These are phyloP conservation scores for Cyclargus thomasi DNA, from an alignment of 1,140 invertebrate genomes.

Conservation along the genomic window DNA sequence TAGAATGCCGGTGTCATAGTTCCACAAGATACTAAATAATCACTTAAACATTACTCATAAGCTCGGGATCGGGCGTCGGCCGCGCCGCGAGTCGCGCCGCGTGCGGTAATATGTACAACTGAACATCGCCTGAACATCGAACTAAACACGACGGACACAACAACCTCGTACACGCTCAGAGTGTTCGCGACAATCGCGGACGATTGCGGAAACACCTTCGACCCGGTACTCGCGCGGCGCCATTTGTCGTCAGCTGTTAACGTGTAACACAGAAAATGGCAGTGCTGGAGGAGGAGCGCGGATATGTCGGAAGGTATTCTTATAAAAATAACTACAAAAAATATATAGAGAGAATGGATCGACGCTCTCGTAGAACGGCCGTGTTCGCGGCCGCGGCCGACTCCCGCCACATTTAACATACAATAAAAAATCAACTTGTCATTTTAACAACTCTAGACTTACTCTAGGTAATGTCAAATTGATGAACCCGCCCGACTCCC, in stretches of 20 bases:
- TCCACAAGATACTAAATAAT: slow-evolving; percentile 43
- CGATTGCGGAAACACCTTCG: slow-evolving; percentile 7
- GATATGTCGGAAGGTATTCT: neutral
- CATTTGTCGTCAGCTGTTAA: slow-evolving; percentile 4
- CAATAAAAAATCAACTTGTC: slow-evolving; percentile 61
- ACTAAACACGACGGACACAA: neutral
- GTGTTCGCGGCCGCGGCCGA: neutral
- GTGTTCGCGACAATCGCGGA: slow-evolving; percentile 19
- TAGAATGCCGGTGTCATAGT: slow-evolving; percentile 47
- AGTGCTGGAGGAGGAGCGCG: slow-evolving; percentile 1
- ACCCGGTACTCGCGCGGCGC: neutral
- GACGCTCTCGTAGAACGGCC: too few relatives aligned
- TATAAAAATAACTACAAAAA: neutral
- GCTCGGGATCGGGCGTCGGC: slow-evolving; percentile 14
- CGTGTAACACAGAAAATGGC: slow-evolving; percentile 8
- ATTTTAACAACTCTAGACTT: slow-evolving; percentile 69
- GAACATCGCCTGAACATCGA: neutral
- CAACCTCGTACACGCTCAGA: slow-evolving; percentile 9
- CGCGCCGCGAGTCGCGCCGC: slow-evolving; percentile 12
- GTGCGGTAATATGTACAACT: neutral
- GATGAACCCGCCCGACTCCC: slow-evolving; percentile 30
- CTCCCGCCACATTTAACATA: slow-evolving; percentile 24
- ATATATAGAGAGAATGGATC: neutral
- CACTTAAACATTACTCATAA: slow-evolving; percentile 31
- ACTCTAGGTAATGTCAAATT: slow-evolving; percentile 73